Percentiles rank a stretch among this genome's conserved stretches.
Evolutionary conservation across 2,888 invertebrate species (phyloP).

Genomic region (Xestia ashworthii): DNA sequence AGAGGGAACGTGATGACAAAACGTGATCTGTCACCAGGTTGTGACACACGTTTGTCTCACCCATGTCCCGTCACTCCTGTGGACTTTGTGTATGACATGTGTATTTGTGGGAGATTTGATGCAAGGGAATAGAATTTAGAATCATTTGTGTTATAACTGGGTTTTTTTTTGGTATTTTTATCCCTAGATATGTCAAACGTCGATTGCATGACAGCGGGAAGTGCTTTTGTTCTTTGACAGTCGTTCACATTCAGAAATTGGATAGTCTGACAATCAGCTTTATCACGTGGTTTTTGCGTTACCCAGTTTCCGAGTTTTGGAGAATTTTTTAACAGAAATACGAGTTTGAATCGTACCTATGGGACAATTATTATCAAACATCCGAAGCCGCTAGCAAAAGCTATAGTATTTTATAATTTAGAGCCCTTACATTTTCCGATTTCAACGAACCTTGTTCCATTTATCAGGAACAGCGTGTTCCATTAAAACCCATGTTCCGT

Average conservation of each 20-base stretch:
- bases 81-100: conserved; percentile 8
- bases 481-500: conserved; percentile 28
- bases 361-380: too few species aligned
- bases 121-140: not conserved
- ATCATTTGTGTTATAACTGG: not conserved
- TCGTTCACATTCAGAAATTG: not conserved
- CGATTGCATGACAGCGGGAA: not conserved
- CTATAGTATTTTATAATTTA: not conserved
- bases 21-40: not conserved
- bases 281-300: not conserved
- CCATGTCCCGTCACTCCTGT: not conserved
- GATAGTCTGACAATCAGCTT: not conserved
- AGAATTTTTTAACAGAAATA: too few species aligned
- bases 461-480: not conserved
- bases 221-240: not conserved
- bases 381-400: not conserved
- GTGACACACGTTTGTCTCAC: not conserved
- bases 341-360: too few species aligned
- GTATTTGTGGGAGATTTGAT: conserved; percentile 1
- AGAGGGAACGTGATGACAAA: not conserved
- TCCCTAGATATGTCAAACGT: not conserved
- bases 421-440: not conserved
- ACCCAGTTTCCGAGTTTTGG: not conserved
- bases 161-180: not conserved
- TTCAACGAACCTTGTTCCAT: not conserved